Percentiles rank a stretch among this genome's conserved stretches.
phyloP scores from a whole-genome alignment of 2,797 vertebrate species.

The Echeneis naucrates region DNA sequence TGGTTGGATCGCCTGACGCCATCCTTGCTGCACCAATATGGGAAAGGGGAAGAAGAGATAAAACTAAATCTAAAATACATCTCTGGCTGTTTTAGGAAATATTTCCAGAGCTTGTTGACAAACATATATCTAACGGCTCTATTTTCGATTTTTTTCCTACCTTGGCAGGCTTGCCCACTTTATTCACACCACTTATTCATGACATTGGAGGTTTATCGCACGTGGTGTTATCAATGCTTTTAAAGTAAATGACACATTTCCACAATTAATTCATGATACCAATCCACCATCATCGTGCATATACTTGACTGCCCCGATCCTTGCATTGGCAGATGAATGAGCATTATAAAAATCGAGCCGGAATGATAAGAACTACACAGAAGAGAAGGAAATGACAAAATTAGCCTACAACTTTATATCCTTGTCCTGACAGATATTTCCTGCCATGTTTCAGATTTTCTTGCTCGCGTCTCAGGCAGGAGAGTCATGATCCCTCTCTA shows the following conservation, averaged over 20 bases:
- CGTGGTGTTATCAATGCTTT: neutral
- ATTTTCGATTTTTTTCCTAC: neutral
- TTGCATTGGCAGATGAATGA: neutral
- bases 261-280: no score
- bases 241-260: no score
- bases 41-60: neutral
- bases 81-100: neutral
- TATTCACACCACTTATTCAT: neutral
- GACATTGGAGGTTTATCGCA: neutral
- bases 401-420: no score
- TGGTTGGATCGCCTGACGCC: neutral
- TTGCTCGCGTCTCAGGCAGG: no score
- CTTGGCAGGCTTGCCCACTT: neutral
- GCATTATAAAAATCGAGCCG: neutral
- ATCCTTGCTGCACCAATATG: neutral
- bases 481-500: no score
- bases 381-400: neutral
- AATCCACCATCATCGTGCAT: no score
- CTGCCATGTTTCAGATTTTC: no score
- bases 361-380: neutral
- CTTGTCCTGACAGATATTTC: no score
- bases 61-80: slow-evolving; percentile 7
- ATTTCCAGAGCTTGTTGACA: neutral
- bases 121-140: neutral
- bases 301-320: no score